Conservation (phyloP, 1,140 invertebrate species). For the Oscheius sp. region DNA sequence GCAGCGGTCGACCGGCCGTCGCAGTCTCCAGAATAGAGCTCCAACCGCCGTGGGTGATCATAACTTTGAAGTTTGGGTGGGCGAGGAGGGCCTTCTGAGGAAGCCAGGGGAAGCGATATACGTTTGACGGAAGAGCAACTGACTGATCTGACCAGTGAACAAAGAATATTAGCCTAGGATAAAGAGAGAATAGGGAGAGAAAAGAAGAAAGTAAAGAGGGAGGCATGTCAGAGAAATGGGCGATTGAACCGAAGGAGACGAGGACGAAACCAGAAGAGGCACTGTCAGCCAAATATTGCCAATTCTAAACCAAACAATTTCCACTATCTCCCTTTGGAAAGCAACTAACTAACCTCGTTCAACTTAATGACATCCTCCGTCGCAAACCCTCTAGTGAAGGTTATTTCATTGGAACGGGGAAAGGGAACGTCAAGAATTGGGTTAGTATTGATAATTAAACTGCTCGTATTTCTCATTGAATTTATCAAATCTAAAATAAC, state of each 20-base stretch:
- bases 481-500: slow-evolving; percentile 7
- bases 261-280: slow-evolving; percentile 39
- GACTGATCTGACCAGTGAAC: slow-evolving; percentile 24
- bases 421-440: slow-evolving; percentile 51
- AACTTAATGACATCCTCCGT: slow-evolving; percentile 14
- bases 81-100: slow-evolving; percentile 32
- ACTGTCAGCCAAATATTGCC: slow-evolving; percentile 33
- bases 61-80: slow-evolving; percentile 29
- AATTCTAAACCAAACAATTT: slow-evolving; percentile 22
- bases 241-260: slow-evolving; percentile 56
- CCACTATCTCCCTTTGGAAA: too few relatives aligned
- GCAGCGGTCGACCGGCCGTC: slow-evolving; percentile 23
- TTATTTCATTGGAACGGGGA: slow-evolving; percentile 42
- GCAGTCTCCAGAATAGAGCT: slow-evolving; percentile 33
- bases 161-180: slow-evolving; percentile 33
- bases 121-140: slow-evolving; percentile 13
- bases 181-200: slow-evolving; percentile 19
- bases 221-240: slow-evolving; percentile 50
- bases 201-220: slow-evolving; percentile 35
- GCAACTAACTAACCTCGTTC: neutral
- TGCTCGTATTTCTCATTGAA: neutral
- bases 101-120: slow-evolving; percentile 28
- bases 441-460: slow-evolving; percentile 41
- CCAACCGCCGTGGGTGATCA: slow-evolving; percentile 42
- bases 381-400: slow-evolving; percentile 45